Evolutionary conservation across 2,888 invertebrate genomes (phyloP).

Genomic region (Cephus spinipes): DNA sequence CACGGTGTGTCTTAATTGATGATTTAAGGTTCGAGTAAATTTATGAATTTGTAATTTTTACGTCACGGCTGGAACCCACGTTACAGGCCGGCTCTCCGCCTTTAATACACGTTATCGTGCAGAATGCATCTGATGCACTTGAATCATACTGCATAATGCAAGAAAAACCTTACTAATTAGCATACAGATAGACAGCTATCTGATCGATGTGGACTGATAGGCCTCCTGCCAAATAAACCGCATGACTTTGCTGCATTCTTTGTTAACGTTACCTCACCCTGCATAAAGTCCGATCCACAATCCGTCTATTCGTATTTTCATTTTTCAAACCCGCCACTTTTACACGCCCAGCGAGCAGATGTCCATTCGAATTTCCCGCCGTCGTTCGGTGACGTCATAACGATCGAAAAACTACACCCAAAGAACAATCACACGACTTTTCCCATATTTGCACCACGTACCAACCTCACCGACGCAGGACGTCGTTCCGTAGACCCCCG

Average conservation of each 20-base stretch:
- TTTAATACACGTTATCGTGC: background rate
- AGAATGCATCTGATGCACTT: background rate
- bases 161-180: constrained; percentile 4
- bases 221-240: constrained; percentile 14
- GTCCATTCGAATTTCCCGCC: background rate
- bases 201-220: constrained; percentile 9
- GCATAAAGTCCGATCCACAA: background rate
- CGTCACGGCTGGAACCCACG: background rate
- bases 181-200: constrained; percentile 15
- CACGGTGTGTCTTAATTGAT: background rate
- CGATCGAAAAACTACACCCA: background rate
- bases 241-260: constrained; percentile 8
- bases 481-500: background rate
- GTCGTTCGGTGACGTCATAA: background rate
- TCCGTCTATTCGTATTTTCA: background rate
- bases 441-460: background rate
- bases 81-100: background rate
- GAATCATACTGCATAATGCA: background rate
- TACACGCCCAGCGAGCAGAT: background rate
- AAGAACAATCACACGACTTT: background rate
- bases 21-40: background rate
- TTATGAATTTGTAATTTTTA: background rate
- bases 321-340: background rate
- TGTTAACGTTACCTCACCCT: background rate
- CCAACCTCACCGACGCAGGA: background rate